Evolutionary conservation across 2,888 invertebrate species (phyloP).

Genomic region (Drosophila koepferae): DNA sequence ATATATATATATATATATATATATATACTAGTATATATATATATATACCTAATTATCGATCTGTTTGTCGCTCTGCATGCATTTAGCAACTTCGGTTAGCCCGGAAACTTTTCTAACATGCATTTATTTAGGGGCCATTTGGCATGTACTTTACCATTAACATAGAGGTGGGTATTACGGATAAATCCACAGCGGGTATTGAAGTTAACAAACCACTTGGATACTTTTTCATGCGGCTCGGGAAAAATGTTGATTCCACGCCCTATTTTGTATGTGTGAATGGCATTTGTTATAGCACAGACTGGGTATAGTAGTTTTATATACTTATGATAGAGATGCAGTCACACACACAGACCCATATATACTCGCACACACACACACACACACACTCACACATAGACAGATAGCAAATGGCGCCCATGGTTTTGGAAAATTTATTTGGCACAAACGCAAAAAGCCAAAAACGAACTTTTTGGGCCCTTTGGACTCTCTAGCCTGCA

Average conservation of each 20-base stretch:
- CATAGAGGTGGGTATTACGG: constrained; percentile 84
- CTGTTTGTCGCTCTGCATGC: constrained; percentile 23
- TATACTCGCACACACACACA: constrained; percentile 1
- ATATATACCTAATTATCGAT: not conserved
- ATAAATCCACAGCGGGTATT: constrained; percentile 84
- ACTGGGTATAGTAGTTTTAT: constrained; percentile 40
- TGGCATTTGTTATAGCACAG: constrained; percentile 56
- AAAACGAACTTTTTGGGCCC: constrained; percentile 58
- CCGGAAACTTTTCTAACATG: constrained; percentile 12
- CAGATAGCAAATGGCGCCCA: constrained; percentile 35
- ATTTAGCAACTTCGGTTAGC: constrained; percentile 27
- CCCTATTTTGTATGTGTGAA: constrained; percentile 79
- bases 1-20: not conserved
- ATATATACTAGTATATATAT: not conserved
- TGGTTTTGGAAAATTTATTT: constrained; percentile 66
- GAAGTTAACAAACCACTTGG: constrained; percentile 85
- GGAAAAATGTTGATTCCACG: constrained; percentile 85
- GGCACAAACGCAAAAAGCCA: constrained; percentile 46
- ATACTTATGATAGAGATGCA: constrained; percentile 60
- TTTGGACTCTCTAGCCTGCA: constrained; percentile 54
- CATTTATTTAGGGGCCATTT: constrained; percentile 33
- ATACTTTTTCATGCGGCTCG: constrained; percentile 85
- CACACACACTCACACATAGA: constrained; percentile 10
- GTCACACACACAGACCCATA: constrained; percentile 20
- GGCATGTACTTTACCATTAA: constrained; percentile 84